These are phyloP conservation scores for Steinernema carpocapsae DNA, from an alignment of 2,888 invertebrate species.

Conservation along the genomic window DNA sequence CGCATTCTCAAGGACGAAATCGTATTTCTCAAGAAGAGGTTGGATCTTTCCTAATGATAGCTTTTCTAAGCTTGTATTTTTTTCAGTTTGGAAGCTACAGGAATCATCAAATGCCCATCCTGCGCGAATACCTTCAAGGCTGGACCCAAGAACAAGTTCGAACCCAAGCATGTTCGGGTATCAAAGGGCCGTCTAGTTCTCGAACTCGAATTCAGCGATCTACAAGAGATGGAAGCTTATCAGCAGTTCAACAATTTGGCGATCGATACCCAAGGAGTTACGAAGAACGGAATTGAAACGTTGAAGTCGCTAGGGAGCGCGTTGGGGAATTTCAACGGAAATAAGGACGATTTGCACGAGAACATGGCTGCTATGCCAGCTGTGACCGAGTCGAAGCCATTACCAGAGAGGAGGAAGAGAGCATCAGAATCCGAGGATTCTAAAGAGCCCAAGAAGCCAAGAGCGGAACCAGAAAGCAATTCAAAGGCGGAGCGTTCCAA, in stretches of 20 bases:
- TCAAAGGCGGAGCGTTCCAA: too few species aligned
- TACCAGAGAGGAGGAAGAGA: too few species aligned
- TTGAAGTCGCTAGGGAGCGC: neutral
- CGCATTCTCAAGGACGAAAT: neutral
- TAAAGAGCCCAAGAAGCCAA: too few species aligned
- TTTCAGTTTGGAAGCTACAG: slow-evolving; percentile 9
- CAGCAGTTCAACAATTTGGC: neutral
- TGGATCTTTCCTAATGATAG: neutral
- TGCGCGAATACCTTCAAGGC: neutral
- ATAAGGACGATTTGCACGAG: neutral
- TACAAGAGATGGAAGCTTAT: neutral
- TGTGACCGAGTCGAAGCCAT: too few species aligned
- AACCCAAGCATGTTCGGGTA: slow-evolving; percentile 5
- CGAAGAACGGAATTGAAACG: neutral
- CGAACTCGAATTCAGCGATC: slow-evolving; percentile 9
- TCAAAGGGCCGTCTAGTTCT: neutral
- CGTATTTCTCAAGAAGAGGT: neutral
- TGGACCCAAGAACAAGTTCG: neutral
- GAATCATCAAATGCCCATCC: neutral
- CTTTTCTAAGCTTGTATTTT: neutral
- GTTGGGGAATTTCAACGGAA: neutral
- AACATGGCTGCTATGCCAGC: neutral
- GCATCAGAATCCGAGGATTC: too few species aligned
- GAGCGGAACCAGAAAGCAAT: too few species aligned
- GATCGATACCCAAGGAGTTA: neutral